Percentiles rank a stretch among this genome's conserved stretches.
Evolutionary conservation across 2,113 vertebrate genomes (phyloP).

Genomic region (Corydoras maculifer): DNA sequence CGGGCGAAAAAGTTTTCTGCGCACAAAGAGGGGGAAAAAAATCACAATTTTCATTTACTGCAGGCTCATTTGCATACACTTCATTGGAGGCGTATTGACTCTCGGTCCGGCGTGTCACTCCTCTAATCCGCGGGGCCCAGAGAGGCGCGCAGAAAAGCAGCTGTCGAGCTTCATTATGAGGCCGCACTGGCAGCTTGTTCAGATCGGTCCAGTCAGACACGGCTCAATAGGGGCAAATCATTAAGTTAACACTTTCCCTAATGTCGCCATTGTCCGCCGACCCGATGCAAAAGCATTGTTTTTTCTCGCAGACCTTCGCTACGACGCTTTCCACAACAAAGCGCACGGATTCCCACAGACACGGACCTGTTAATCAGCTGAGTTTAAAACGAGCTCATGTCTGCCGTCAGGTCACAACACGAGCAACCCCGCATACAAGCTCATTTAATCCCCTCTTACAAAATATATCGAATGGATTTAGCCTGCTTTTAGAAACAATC

Average conservation of each 20-base stretch:
- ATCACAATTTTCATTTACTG: slow-evolving; percentile 66
- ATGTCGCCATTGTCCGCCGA: slow-evolving; percentile 75
- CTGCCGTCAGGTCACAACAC: background rate
- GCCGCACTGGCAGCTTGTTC: slow-evolving; percentile 78
- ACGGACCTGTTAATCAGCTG: slow-evolving; percentile 33
- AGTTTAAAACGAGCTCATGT: slow-evolving; percentile 30
- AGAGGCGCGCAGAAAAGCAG: slow-evolving; percentile 75
- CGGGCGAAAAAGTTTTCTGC: slow-evolving; percentile 45
- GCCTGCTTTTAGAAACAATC: too few relatives aligned
- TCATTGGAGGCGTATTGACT: slow-evolving; percentile 73
- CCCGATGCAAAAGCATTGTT: slow-evolving; percentile 62
- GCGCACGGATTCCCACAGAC: slow-evolving; percentile 66
- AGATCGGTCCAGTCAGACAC: slow-evolving; percentile 75
- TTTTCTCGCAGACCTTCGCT: slow-evolving; percentile 61
- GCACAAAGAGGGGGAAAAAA: background rate
- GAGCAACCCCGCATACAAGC: too few relatives aligned
- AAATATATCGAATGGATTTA: too few relatives aligned
- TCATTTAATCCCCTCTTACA: too few relatives aligned
- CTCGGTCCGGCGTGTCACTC: slow-evolving; percentile 66
- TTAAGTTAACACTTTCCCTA: slow-evolving; percentile 90
- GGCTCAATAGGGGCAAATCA: slow-evolving; percentile 77
- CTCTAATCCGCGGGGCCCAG: slow-evolving; percentile 74
- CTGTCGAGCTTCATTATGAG: slow-evolving; percentile 78
- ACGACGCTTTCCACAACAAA: slow-evolving; percentile 54
- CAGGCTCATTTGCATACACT: slow-evolving; percentile 70